A percentile compares a stretch with the other conserved stretches of the same genome.
phyloP scores from a whole-genome alignment of 2,113 vertebrate genomes.

The Poicephalus gulielmi region DNA sequence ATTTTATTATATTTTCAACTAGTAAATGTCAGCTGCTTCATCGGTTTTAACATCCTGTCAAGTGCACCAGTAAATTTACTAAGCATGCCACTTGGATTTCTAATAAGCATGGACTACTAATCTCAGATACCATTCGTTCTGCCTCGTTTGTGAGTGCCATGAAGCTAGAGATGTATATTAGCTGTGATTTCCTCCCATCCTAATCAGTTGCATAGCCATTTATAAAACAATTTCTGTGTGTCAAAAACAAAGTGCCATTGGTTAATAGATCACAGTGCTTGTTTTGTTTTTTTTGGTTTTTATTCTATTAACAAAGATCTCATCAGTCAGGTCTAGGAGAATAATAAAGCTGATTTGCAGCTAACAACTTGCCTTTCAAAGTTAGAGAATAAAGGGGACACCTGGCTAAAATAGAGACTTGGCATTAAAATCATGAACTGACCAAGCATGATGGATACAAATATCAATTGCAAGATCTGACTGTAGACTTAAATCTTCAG shows the following conservation, averaged over 20 bases:
- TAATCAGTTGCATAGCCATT: background rate
- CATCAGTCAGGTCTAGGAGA: background rate
- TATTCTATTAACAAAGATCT: background rate
- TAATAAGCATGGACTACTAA: background rate
- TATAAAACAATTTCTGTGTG: background rate
- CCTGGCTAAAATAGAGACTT: background rate
- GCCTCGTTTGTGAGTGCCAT: background rate
- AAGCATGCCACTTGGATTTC: background rate
- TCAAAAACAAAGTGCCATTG: background rate
- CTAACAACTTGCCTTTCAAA: background rate
- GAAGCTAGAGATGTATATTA: background rate
- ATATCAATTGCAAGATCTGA: background rate
- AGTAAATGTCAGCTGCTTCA: conserved; percentile 11
- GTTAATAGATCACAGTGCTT: background rate
- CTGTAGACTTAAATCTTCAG: background rate
- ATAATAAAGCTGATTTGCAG: background rate
- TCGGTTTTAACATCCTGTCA: background rate
- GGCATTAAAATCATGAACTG: background rate
- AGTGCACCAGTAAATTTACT: background rate
- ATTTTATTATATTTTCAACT: background rate
- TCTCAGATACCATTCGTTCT: background rate
- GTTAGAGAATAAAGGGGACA: background rate
- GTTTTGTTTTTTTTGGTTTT: background rate
- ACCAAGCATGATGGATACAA: background rate
- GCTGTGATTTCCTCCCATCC: background rate